Conservation (phyloP, 2,797 vertebrate species). For the Carapus acus region DNA sequence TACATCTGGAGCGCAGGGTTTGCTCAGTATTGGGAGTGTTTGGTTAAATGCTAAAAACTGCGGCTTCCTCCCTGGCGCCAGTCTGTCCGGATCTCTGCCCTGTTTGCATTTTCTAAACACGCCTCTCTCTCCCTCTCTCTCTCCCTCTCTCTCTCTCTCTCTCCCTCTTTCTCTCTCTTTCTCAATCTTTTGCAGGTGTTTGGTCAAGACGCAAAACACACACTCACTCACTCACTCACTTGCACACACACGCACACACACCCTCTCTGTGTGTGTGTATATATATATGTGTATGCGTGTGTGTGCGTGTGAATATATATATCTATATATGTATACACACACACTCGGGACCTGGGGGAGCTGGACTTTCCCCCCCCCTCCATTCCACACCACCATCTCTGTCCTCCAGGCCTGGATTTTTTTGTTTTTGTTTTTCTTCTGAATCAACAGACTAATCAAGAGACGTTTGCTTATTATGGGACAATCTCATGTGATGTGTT, state of each 20-base stretch:
- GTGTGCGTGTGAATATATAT: slow-evolving; percentile 47
- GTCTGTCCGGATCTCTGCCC: slow-evolving; percentile 94
- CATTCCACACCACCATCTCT: slow-evolving; percentile 41
- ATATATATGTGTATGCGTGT: slow-evolving; percentile 16
- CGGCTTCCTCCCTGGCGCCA: slow-evolving; percentile 97
- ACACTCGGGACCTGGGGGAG: slow-evolving; percentile 71
- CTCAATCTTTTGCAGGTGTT: slow-evolving; percentile 99
- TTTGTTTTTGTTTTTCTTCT: slow-evolving; percentile 35
- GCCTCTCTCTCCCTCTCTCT: slow-evolving; percentile 65
- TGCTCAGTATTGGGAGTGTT: slow-evolving; percentile 90
- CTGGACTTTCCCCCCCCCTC: slow-evolving; percentile 44
- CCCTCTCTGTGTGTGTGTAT: slow-evolving; percentile 27
- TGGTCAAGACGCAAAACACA: slow-evolving; percentile 74
- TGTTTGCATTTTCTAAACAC: slow-evolving; percentile 91
- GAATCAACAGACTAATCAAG: slow-evolving; percentile 66
- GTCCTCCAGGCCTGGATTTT: slow-evolving; percentile 70
- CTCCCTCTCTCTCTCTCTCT: slow-evolving; percentile 72
- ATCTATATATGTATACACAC: too few species aligned
- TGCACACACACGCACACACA: too few species aligned
- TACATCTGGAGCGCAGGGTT: slow-evolving; percentile 93
- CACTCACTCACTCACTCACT: slow-evolving; percentile 42
- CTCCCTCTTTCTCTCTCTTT: slow-evolving; percentile 62
- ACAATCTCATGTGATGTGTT: slow-evolving; percentile 81
- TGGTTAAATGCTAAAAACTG: slow-evolving; percentile 96
- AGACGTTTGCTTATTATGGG: slow-evolving; percentile 73